Evolutionary conservation across 2,113 vertebrate species (phyloP), one percentile per base, ranked within the genome.

Genomic region (Bos javanicus): DNA sequence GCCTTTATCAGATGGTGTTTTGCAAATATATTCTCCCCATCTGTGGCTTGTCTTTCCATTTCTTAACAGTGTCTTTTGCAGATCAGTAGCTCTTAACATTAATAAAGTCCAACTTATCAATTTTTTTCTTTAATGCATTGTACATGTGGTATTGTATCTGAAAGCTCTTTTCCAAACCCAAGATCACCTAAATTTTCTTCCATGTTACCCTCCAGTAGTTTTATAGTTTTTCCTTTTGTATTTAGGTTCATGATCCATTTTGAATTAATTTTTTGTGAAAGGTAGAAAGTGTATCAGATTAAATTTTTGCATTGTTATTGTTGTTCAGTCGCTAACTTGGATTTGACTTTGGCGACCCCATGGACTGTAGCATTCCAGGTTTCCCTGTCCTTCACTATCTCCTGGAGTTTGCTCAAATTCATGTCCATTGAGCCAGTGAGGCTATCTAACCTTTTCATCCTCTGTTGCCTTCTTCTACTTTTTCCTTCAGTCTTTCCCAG

Each of bases 141-240:
- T 2, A 43, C 50, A 71, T 93, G 62, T 83, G 26, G 7, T 56
- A 25, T 88, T 90, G 54, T 91, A 54, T 67, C 43, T 94, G 50
- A 94, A 95, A 96, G 50, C 11, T 87, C 57, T 85, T 62, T 28
- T 95, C 14, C 43, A 96, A 93, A 62, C 19, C 8, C 57, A 91
- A 94, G 21, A 10, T 83, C 71, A 84, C n/a, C 48, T 90, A 57
- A 16, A 46, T 87, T 96, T 87, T 94, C 71, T 92, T 96, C 52
- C 25, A 2, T 26, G 21, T 48, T 81, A n/a, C 94, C 11, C 50
- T 95, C 57, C 67, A 78, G 43, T 92, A 46, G 17, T 78, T 98
- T 91, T 48, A 74, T 54, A 54, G 39, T 81, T 97, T 83, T 60
- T 30, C 43, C 15, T 93, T 93, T 97, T 60, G 33, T 23, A 46